Conservation (phyloP, 35 echinoderm and acorn worm genomes). For the Ptychodera flava region DNA sequence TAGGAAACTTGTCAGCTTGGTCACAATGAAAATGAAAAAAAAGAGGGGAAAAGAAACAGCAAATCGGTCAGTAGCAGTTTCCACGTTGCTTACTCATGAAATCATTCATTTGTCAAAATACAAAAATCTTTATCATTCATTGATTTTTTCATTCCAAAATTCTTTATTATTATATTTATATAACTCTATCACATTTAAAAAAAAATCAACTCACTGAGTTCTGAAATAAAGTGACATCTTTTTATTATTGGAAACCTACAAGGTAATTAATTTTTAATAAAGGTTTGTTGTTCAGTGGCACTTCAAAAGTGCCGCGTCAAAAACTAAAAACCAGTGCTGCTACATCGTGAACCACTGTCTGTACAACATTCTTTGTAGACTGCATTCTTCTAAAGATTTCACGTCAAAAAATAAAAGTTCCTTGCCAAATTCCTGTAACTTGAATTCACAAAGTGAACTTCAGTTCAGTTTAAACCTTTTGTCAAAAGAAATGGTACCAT, state of each 20-base stretch:
- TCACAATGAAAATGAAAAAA: background rate
- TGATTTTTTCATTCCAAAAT: background rate
- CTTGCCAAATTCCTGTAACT: background rate
- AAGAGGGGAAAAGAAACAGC: no score
- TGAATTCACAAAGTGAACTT: background rate
- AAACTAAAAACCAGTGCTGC: no score
- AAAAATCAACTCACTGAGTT: background rate
- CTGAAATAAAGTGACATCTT: background rate
- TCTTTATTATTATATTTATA: background rate
- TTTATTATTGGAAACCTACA: background rate
- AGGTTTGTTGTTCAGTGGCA: background rate
- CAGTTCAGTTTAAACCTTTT: background rate
- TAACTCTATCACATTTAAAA: background rate
- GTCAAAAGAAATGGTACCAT: background rate
- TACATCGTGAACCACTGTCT: no score
- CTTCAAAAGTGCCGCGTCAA: background rate
- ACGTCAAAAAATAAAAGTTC: background rate
- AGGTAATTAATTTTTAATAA: background rate
- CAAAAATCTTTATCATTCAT: background rate
- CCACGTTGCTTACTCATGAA: background rate
- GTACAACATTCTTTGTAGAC: no score
- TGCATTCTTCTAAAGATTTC: no score
- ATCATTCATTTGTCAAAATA: background rate
- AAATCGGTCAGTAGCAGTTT: no score
- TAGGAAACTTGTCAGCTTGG: background rate